Percentiles rank a stretch among this genome's conserved stretches.
phyloP scores from a whole-genome alignment of 2,113 vertebrate species.

The Rostratula benghalensis region DNA sequence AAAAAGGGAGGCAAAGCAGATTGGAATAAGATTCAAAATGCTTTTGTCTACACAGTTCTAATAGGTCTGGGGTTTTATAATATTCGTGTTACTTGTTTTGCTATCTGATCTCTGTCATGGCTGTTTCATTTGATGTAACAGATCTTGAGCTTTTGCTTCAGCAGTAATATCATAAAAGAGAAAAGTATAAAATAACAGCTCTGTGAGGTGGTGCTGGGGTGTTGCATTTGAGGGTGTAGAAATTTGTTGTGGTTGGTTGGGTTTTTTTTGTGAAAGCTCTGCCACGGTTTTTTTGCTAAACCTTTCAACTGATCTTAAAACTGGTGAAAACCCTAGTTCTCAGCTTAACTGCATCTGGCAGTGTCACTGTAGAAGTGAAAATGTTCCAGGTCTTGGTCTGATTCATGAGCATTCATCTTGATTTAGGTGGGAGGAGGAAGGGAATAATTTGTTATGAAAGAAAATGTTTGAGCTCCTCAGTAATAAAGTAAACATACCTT shows the following conservation, averaged over 20 bases:
- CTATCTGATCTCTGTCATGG: background rate
- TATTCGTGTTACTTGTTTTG: background rate
- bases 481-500: constrained; percentile 29
- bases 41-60: background rate
- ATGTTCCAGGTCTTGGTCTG: background rate
- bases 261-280: background rate
- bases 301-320: background rate
- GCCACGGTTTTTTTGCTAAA: background rate
- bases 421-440: background rate
- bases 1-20: background rate
- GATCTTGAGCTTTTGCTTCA: background rate
- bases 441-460: constrained; percentile 1
- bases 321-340: background rate
- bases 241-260: rapidly evolving
- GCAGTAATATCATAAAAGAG: background rate
- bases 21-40: background rate
- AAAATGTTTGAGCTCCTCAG: background rate
- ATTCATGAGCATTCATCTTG: background rate
- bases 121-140: background rate
- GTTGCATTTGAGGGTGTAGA: background rate
- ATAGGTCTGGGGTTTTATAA: background rate
- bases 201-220: background rate
- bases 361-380: background rate
- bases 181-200: background rate
- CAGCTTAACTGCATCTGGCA: background rate